These are phyloP conservation scores for Lycocerus yunnanus DNA, from an alignment of 2,888 invertebrate species.

Conservation along the genomic window DNA sequence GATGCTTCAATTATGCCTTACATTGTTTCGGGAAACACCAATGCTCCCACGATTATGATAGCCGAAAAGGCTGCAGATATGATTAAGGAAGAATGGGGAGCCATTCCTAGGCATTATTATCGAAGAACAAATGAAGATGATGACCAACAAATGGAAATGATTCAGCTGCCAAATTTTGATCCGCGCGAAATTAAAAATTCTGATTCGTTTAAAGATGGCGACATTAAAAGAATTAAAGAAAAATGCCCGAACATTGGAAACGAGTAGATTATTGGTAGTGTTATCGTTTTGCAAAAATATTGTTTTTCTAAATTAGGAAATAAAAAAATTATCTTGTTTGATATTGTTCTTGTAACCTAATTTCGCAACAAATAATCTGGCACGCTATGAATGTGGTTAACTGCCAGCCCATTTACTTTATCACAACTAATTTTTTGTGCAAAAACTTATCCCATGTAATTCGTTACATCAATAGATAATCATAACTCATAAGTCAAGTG, in stretches of 20 bases:
- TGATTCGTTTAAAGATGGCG: not conserved
- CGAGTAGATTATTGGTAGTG: slow-evolving; percentile 36
- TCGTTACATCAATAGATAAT: no score
- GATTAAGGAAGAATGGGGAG: slow-evolving; percentile 74
- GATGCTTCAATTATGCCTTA: slow-evolving; percentile 85
- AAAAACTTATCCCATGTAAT: not conserved
- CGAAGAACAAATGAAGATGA: not conserved
- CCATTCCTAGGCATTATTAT: not conserved
- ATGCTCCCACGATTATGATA: slow-evolving; percentile 83
- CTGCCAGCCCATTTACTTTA: not conserved
- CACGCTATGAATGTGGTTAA: not conserved
- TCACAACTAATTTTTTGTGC: not conserved
- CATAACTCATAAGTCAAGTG: no score
- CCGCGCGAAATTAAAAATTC: not conserved
- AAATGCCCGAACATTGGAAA: slow-evolving; percentile 26
- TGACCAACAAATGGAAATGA: not conserved
- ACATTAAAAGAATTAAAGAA: slow-evolving; percentile 6
- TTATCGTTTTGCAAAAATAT: not conserved
- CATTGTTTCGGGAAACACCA: slow-evolving; percentile 80
- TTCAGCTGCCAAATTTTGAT: not conserved
- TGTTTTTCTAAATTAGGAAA: not conserved
- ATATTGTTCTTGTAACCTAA: not conserved
- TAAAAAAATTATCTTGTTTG: not conserved
- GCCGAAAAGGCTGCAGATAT: slow-evolving; percentile 83
- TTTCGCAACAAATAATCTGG: not conserved